Conservation (phyloP, 2,797 vertebrate species). For the Chelon auratus region DNA sequence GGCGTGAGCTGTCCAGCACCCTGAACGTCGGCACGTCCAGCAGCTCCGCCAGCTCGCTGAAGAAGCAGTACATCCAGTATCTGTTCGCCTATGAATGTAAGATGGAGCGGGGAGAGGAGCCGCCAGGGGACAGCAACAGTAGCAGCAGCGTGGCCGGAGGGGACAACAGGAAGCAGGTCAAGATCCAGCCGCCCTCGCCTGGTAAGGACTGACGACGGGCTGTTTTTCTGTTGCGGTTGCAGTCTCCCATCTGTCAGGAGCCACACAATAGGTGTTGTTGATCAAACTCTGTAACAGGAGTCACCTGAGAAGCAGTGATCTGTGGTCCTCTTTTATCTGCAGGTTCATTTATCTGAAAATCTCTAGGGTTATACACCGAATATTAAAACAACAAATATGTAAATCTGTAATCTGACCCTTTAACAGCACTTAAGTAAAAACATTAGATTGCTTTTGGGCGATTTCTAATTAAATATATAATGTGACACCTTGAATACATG, state of each 20-base stretch:
- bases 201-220: constrained; percentile 82
- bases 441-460: too few species aligned
- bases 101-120: constrained; percentile 94
- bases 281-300: constrained; percentile 53
- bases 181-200: constrained; percentile 96
- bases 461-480: too few species aligned
- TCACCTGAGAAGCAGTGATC: constrained; percentile 35
- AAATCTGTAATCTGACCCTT: background rate
- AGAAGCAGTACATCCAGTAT: constrained; percentile 98
- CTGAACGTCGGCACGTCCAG: constrained; percentile 94
- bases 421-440: background rate
- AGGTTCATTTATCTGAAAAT: background rate
- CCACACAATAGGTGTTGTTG: constrained; percentile 63
- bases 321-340: constrained; percentile 24
- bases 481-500: background rate
- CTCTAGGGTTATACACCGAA: background rate
- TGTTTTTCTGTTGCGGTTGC: background rate
- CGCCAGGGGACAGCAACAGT: constrained; percentile 88
- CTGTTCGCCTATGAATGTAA: constrained; percentile 98
- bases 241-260: constrained; percentile 57
- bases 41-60: constrained; percentile 94
- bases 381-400: background rate
- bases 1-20: constrained; percentile 91
- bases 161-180: constrained; percentile 94
- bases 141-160: constrained; percentile 84